Percentiles rank a stretch among this genome's conserved stretches.
phyloP scores from a whole-genome alignment of 1,140 invertebrate species.

The Panagrolaimus sp. region DNA sequence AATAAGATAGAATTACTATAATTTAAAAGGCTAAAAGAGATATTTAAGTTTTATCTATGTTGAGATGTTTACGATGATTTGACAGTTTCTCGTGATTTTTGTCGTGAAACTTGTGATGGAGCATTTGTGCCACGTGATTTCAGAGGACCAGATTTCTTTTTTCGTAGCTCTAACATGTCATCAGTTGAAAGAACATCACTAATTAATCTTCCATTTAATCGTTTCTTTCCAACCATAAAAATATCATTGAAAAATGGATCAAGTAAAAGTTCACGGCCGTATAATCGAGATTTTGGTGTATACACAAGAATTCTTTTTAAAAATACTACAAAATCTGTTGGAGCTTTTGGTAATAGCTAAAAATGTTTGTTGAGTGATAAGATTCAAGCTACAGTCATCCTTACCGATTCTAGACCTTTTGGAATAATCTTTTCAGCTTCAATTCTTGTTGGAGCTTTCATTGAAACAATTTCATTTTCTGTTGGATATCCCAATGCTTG shows the following conservation, averaged over 20 bases:
- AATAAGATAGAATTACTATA: no score
- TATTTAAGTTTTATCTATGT: no score
- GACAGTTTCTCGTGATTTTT: no score
- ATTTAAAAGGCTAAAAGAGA: no score
- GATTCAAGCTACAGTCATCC: slow-evolving; percentile 20
- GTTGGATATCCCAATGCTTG: slow-evolving; percentile 94
- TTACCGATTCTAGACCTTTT: slow-evolving; percentile 11
- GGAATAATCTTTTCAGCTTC: slow-evolving; percentile 18
- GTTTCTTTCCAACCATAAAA: slow-evolving; percentile 26
- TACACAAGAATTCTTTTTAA: slow-evolving; percentile 32
- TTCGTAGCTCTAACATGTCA: neutral
- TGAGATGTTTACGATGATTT: no score
- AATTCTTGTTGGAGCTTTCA: slow-evolving; percentile 25
- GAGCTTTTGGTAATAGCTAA: slow-evolving; percentile 32
- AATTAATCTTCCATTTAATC: slow-evolving; percentile 18
- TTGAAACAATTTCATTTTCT: slow-evolving; percentile 32
- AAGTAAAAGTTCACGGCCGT: slow-evolving; percentile 24
- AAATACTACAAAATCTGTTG: slow-evolving; percentile 28
- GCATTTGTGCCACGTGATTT: neutral
- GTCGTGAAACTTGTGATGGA: no score
- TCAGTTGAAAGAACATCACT: slow-evolving; percentile 11
- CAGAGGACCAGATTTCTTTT: neutral
- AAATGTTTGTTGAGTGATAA: neutral
- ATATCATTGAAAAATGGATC: slow-evolving; percentile 35
- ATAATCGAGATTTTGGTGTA: slow-evolving; percentile 33